Conservation (phyloP, 2,888 invertebrate species). For the Gisinianus flammeolus region DNA sequence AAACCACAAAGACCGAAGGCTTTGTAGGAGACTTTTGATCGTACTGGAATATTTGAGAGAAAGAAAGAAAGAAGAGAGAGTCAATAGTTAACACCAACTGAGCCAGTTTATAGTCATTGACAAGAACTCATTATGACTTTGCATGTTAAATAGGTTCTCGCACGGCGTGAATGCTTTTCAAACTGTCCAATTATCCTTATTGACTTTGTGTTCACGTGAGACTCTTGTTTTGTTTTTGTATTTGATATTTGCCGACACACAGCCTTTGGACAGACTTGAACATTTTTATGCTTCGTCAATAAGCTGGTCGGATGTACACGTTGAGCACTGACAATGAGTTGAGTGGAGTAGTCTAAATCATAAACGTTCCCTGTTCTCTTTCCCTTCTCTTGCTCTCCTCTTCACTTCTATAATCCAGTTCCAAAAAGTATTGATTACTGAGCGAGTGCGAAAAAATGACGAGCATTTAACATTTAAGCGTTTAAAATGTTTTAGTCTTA, state of each 20-base stretch:
- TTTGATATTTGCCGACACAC: conserved; percentile 39
- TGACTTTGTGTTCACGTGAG: conserved; percentile 36
- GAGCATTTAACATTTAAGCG: too few species aligned
- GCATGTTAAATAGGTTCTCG: conserved; percentile 38
- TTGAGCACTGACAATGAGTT: too few species aligned
- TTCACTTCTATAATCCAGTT: too few species aligned
- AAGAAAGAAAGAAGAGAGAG: too few species aligned
- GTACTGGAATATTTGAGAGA: too few species aligned
- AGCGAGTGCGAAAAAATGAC: neutral
- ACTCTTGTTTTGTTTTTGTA: conserved; percentile 4
- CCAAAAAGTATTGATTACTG: neutral
- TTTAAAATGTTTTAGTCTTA: conserved; percentile 5
- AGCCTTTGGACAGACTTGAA: conserved; percentile 18
- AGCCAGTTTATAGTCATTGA: conserved; percentile 31
- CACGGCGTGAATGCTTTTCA: conserved; percentile 38
- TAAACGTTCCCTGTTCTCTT: too few species aligned
- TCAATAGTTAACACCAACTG: conserved; percentile 33
- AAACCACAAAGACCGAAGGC: neutral
- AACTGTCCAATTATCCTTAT: conserved; percentile 41
- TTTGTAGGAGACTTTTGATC: neutral
- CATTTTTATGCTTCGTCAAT: too few species aligned
- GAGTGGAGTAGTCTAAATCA: too few species aligned
- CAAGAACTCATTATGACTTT: conserved; percentile 31
- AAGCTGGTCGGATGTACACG: too few species aligned
- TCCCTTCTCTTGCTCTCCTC: too few species aligned